A percentile compares a stretch with the other conserved stretches of the same genome.
Evolutionary conservation across 1,140 invertebrate genomes (phyloP).

Genomic region (Carposina sasakii): DNA sequence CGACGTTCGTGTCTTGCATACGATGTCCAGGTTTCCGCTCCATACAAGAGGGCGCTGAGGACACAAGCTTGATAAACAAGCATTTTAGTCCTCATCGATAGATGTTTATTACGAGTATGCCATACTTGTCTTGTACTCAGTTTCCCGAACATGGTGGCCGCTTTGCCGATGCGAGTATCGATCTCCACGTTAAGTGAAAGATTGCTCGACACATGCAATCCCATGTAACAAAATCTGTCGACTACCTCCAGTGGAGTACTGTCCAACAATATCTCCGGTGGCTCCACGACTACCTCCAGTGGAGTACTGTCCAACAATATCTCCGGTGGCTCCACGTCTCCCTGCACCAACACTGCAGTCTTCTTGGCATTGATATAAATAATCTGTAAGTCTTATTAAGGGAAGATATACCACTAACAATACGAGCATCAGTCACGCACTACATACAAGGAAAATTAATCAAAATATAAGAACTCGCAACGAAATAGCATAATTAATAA

Average conservation of each 20-base stretch:
- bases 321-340: neutral
- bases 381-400: too few relatives aligned
- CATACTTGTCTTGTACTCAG: conserved; percentile 8
- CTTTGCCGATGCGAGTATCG: conserved; percentile 11
- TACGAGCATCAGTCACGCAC: too few relatives aligned
- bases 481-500: too few relatives aligned
- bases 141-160: conserved; percentile 11
- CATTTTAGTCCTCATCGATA: conserved; percentile 11
- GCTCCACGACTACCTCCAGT: conserved; percentile 2
- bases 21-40: conserved; percentile 15
- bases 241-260: conserved; percentile 4
- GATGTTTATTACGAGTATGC: conserved; percentile 12
- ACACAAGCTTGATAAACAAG: conserved; percentile 11
- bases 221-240: conserved; percentile 3
- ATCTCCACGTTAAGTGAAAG: conserved; percentile 7
- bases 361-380: neutral
- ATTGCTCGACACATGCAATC: neutral
- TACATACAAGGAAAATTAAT: too few relatives aligned
- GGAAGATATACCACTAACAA: too few relatives aligned
- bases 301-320: neutral
- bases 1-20: conserved; percentile 10
- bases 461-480: too few relatives aligned
- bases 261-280: neutral
- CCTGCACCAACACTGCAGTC: neutral
- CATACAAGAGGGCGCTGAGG: conserved; percentile 17